A percentile compares a stretch with the other conserved stretches of the same genome.
phyloP scores from a whole-genome alignment of 2,113 vertebrate species.

The Paramormyrops kingsleyae region DNA sequence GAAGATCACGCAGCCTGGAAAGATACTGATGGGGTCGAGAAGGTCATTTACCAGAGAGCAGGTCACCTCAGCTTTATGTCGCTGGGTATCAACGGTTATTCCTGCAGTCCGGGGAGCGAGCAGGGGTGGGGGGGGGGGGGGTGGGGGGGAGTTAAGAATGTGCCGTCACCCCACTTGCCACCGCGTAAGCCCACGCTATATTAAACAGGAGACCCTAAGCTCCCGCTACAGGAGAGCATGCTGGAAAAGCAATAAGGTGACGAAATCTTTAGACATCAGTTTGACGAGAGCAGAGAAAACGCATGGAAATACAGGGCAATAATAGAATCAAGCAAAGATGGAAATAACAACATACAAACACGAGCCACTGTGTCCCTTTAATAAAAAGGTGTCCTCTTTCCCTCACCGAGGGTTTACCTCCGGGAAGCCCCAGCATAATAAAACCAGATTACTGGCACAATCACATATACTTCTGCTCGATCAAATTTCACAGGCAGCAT shows the following conservation, averaged over 20 bases:
- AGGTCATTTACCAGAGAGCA: neutral
- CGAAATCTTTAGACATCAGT: constrained; percentile 18
- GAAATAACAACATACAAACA: constrained; percentile 40
- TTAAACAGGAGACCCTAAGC: constrained; percentile 16
- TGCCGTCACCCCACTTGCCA: neutral
- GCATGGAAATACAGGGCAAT: constrained; percentile 50
- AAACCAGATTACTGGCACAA: constrained; percentile 95
- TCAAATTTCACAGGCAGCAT: constrained; percentile 88
- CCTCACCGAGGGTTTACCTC: constrained; percentile 85
- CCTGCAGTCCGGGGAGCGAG: neutral
- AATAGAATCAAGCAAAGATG: constrained; percentile 19
- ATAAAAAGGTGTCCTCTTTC: constrained; percentile 82
- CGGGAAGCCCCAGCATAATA: constrained; percentile 92
- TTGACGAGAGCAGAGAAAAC: constrained; percentile 60
- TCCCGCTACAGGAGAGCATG: neutral
- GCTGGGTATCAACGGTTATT: neutral
- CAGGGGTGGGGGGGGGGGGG: no score
- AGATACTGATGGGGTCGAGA: neutral
- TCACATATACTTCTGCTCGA: constrained; percentile 96
- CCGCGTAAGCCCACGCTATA: neutral
- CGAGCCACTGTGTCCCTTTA: constrained; percentile 69
- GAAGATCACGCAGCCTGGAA: neutral
- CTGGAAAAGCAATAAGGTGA: constrained; percentile 24
- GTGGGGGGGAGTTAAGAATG: neutral
- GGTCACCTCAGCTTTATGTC: neutral